Conservation (phyloP, 2,113 vertebrate genomes). For the Vulpes vulpes region DNA sequence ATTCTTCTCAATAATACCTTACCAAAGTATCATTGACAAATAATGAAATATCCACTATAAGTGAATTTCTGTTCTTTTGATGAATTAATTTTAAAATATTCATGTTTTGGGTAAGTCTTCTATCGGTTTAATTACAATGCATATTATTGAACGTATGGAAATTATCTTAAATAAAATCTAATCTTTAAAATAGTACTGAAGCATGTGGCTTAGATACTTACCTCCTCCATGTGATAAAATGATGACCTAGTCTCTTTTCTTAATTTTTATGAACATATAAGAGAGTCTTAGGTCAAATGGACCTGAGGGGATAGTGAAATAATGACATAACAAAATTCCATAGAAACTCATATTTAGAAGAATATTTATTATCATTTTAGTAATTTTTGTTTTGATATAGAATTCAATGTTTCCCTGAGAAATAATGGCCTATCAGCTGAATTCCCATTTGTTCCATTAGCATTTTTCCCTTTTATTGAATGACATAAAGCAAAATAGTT, state of each 20-base stretch:
- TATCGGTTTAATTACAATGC: neutral
- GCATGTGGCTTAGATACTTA: neutral
- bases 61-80: neutral
- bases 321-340: too few relatives aligned
- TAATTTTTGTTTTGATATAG: neutral
- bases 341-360: neutral
- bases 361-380: neutral
- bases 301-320: neutral
- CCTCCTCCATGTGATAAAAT: too few relatives aligned
- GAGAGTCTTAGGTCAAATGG: neutral
- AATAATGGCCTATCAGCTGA: neutral
- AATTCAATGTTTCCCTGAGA: neutral
- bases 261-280: neutral
- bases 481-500: neutral
- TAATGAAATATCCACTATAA: neutral
- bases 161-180: neutral
- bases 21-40: neutral
- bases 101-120: constrained; percentile 28
- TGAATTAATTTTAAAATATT: neutral
- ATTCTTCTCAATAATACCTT: neutral
- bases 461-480: constrained; percentile 62
- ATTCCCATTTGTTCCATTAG: constrained; percentile 64
- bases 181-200: constrained; percentile 25
- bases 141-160: neutral
- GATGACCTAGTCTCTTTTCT: neutral